Conservation (phyloP, 2,113 vertebrate species). For the Gallinago media region DNA sequence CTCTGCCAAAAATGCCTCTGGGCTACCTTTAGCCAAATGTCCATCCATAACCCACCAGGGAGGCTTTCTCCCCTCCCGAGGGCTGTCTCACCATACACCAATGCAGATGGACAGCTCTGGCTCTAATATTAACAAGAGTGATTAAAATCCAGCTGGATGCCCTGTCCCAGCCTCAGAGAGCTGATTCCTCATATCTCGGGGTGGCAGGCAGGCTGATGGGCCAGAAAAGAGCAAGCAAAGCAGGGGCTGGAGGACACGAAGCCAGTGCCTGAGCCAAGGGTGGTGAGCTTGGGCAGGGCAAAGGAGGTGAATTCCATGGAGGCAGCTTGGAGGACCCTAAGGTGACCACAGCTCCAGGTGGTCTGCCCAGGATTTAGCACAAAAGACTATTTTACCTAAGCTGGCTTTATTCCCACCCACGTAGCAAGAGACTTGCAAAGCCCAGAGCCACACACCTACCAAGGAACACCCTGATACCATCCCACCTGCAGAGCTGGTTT, state of each 20-base stretch:
- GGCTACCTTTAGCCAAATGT: background rate
- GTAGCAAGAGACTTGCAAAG: background rate
- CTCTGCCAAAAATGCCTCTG: background rate
- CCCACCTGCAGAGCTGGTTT: background rate
- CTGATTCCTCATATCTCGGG: background rate
- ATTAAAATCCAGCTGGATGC: background rate
- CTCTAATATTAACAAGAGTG: background rate
- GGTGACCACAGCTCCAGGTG: background rate
- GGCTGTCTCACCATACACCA: background rate
- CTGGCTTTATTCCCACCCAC: slow-evolving; percentile 17
- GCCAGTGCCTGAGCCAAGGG: background rate
- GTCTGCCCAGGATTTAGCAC: background rate
- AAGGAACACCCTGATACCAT: background rate
- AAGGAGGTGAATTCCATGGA: background rate
- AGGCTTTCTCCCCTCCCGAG: background rate
- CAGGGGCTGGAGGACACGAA: background rate
- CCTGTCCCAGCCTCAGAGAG: background rate
- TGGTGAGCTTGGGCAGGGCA: background rate
- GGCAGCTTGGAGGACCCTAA: background rate
- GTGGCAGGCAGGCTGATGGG: background rate
- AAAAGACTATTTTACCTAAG: slow-evolving; percentile 16
- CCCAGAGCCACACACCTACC: background rate
- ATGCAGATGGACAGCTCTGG: background rate
- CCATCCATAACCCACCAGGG: background rate
- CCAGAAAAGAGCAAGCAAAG: background rate